Base-by-base conservation (phyloP, 2,797 vertebrate genomes). In the Sphenodon punctatus region DNA sequence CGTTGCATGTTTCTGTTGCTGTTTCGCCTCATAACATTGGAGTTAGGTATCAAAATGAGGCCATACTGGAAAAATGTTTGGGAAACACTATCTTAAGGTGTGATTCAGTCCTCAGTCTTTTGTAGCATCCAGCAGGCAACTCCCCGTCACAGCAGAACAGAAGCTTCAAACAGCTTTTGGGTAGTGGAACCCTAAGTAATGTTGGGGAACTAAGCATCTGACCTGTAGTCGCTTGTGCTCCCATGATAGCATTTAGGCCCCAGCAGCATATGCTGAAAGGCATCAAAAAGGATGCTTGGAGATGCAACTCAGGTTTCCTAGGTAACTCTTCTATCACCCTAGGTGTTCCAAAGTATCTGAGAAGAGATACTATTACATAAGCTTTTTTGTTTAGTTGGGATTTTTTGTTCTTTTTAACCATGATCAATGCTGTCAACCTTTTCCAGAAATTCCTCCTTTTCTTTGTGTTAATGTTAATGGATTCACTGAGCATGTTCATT, bases 351-450 rank as follows among this genome's bases (percentile, higher is more conserved):
- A 70, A 30, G 10, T 23, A 4, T 17, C 55, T 32, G 23, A 17
- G 67, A 89, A 83, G 14, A n/a, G 2, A 48, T 13, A 49, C 58
- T 41, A 45, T 49, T 67, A 19, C 41, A 49, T 32, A 65, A 81
- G 77, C 38, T 0, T 0, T 23, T 69, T 72, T n/a, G n/a, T n/a
- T n/a, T n/a, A n/a, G n/a, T n/a, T n/a, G n/a, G n/a, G n/a, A n/a
- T n/a, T n/a, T n/a, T 27, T 48, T 11, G 53, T 55, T 41, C 49
- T 51, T 64, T 56, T 15, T 13, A 75, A 32, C 55, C 64, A 70
- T 25, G 5, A 13, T 30, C 5, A 0, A 5, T 3, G 22, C 60
- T 72, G 16, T 23, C 32, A 19, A 17, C 6, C 48, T 72, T 32
- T 53, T 39, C 34, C 78, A 56, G 53, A 20, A 48, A 60, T 30